A percentile compares a stretch with the other conserved stretches of the same genome.
Evolutionary conservation across 53 echinoderm and acorn worm species (phyloP).

Genomic region (Echinometra lucunter): DNA sequence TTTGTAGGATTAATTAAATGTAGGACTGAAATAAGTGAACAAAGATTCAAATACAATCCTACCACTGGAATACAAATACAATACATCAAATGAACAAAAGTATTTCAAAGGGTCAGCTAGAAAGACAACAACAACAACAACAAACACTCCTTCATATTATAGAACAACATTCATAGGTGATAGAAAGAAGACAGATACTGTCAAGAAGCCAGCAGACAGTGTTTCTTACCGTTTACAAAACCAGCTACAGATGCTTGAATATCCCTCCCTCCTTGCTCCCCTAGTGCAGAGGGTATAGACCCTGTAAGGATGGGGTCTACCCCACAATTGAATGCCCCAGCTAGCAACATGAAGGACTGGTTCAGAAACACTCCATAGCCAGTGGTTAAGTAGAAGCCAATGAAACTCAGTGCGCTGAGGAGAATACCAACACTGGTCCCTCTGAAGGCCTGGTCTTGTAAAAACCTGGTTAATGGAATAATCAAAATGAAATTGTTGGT

Average conservation of each 20-base stretch:
- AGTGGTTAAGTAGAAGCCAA: constrained; percentile 76
- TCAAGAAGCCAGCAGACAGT: neutral
- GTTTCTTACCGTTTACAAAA: constrained; percentile 82
- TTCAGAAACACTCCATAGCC: constrained; percentile 68
- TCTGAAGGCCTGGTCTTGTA: constrained; percentile 66
- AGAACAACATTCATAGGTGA: neutral
- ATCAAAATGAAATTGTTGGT: neutral
- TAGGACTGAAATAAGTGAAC: neutral
- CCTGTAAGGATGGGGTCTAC: constrained; percentile 85
- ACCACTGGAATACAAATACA: no score
- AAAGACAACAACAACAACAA: neutral
- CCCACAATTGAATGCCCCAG: constrained; percentile 84
- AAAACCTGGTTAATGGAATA: constrained; percentile 52
- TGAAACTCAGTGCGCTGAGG: constrained; percentile 74
- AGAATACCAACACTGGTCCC: constrained; percentile 73
- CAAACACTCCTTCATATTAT: no score
- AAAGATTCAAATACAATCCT: no score
- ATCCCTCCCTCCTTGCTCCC: constrained; percentile 69
- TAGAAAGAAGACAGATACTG: neutral
- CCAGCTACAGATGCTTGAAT: constrained; percentile 83
- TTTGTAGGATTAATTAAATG: neutral
- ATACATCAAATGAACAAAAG: neutral
- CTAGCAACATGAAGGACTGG: constrained; percentile 77
- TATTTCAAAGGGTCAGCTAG: neutral
- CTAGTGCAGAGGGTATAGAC: constrained; percentile 74